A percentile compares a stretch with the other conserved stretches of the same genome.
phyloP scores from a whole-genome alignment of 2,888 invertebrate genomes.

The Phyllotreta cruciferae region DNA sequence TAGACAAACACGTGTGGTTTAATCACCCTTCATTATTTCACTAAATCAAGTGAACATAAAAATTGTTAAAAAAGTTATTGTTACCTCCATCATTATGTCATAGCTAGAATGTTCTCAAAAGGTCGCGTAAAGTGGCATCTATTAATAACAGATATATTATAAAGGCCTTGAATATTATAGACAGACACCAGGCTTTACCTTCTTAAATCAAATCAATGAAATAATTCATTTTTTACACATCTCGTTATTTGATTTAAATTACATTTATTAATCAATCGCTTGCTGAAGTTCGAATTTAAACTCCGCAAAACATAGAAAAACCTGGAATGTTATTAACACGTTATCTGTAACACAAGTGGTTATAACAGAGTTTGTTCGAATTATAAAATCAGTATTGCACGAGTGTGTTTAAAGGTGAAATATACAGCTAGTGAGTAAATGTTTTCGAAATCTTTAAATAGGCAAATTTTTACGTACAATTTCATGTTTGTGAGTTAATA shows the following conservation, averaged over 20 bases:
- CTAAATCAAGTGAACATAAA: too few relatives aligned
- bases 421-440: not conserved
- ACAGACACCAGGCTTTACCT: not conserved
- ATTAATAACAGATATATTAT: slow-evolving; percentile 16
- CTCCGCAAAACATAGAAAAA: too few relatives aligned
- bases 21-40: too few relatives aligned
- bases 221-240: slow-evolving; percentile 3
- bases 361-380: slow-evolving; percentile 8
- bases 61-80: too few relatives aligned
- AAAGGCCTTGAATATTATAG: slow-evolving; percentile 8
- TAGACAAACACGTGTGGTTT: too few relatives aligned
- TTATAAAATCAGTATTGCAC: slow-evolving; percentile 2
- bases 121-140: not conserved
- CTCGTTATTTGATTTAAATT: not conserved
- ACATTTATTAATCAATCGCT: not conserved
- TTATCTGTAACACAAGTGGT: slow-evolving; percentile 13
- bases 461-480: not conserved
- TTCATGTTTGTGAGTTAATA: too few relatives aligned
- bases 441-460: not conserved
- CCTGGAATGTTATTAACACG: not conserved
- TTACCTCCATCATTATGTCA: not conserved
- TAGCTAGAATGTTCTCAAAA: not conserved
- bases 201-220: slow-evolving; percentile 6
- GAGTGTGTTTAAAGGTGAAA: not conserved
- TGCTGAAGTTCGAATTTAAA: not conserved